Evolutionary conservation across 35 echinoderm and acorn worm species (phyloP).

Genomic region (Stichopus chloronotus): DNA sequence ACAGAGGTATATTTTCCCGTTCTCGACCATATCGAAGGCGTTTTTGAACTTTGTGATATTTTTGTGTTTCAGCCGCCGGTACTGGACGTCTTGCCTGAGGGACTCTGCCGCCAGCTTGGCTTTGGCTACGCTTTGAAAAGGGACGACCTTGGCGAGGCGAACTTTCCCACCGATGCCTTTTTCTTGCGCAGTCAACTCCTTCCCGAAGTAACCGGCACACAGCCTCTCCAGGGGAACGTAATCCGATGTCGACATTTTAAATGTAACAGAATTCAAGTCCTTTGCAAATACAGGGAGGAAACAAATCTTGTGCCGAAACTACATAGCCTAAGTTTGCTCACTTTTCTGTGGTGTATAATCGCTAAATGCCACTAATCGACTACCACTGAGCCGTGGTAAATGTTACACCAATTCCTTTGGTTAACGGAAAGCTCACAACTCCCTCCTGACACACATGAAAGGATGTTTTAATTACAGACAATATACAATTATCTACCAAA

Average conservation of each 20-base stretch:
- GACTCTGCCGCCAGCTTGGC: slow-evolving; percentile 63
- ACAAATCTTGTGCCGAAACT: neutral
- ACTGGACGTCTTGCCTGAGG: slow-evolving; percentile 56
- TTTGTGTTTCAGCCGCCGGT: slow-evolving; percentile 68
- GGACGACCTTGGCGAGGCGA: slow-evolving; percentile 63
- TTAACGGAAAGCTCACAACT: too few relatives aligned
- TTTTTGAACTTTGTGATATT: slow-evolving; percentile 78
- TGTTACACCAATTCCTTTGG: too few relatives aligned
- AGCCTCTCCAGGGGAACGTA: slow-evolving; percentile 72
- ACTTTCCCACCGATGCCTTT: slow-evolving; percentile 67
- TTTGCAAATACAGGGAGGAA: neutral
- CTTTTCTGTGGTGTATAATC: neutral
- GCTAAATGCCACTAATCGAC: neutral
- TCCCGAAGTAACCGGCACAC: slow-evolving; percentile 85
- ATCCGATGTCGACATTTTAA: slow-evolving; percentile 38
- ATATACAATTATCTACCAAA: too few relatives aligned
- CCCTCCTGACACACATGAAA: too few relatives aligned
- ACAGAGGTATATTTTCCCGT: slow-evolving; percentile 61
- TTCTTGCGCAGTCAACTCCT: slow-evolving; percentile 67
- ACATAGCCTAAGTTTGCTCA: neutral
- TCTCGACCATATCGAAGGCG: slow-evolving; percentile 59
- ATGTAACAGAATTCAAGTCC: neutral
- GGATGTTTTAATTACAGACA: too few relatives aligned
- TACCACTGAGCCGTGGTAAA: too few relatives aligned
- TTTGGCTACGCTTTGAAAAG: slow-evolving; percentile 50